Evolutionary conservation across 2,888 invertebrate species (phyloP).

Genomic region (Acronicta aceris): DNA sequence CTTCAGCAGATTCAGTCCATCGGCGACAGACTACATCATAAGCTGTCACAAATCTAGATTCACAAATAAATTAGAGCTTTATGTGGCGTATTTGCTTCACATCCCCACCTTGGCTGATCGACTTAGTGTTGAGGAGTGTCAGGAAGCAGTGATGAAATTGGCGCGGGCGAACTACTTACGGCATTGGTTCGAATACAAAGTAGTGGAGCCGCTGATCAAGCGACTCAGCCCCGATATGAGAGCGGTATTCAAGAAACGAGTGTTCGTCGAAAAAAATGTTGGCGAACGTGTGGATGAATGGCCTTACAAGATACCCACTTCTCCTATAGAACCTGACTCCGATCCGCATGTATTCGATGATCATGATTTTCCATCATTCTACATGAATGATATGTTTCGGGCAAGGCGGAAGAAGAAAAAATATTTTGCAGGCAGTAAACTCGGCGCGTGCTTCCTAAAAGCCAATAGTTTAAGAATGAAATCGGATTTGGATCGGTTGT

Average conservation of each 20-base stretch:
- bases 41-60: conserved; percentile 64
- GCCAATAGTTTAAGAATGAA: conserved; percentile 20
- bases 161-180: conserved; percentile 69
- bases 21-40: conserved; percentile 66
- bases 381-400: neutral
- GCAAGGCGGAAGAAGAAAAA: neutral
- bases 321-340: conserved; percentile 8
- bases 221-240: conserved; percentile 60
- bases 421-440: neutral
- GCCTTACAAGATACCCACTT: conserved; percentile 61
- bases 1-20: conserved; percentile 54
- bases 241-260: conserved; percentile 63
- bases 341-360: conserved; percentile 51
- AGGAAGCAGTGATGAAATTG: conserved; percentile 63
- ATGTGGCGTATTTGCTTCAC: conserved; percentile 64
- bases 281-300: conserved; percentile 61
- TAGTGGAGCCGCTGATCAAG: conserved; percentile 70
- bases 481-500: conserved; percentile 69
- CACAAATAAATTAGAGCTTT: conserved; percentile 67
- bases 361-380: conserved; percentile 11
- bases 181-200: conserved; percentile 67
- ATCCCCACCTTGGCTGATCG: conserved; percentile 62
- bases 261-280: conserved; percentile 69
- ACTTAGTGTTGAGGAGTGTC: conserved; percentile 67
- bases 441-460: no score